A percentile compares a stretch with the other conserved stretches of the same genome.
These are phyloP conservation scores for Streptopelia turtur DNA, from an alignment of 2,797 vertebrate genomes.

Conservation along the genomic window DNA sequence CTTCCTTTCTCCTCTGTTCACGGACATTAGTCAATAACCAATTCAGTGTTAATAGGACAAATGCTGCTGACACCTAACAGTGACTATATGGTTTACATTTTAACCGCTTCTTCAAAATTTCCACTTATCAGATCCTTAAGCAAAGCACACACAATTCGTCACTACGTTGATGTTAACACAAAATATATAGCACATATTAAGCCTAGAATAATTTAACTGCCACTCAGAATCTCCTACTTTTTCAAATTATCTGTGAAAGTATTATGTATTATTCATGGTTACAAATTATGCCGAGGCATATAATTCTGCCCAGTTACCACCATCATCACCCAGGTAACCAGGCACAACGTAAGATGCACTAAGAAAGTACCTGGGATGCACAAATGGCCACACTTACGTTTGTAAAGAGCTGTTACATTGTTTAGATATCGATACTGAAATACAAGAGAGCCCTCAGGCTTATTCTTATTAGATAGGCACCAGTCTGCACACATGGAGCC, in stretches of 20 bases:
- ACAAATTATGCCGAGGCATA: slow-evolving; percentile 3
- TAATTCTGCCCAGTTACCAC: neutral
- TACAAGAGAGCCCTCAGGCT: neutral
- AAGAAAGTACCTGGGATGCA: neutral
- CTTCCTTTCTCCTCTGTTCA: neutral
- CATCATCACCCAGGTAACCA: neutral
- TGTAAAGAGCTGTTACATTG: neutral
- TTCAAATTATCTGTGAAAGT: neutral
- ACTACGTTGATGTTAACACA: neutral
- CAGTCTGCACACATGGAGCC: neutral
- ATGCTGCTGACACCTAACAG: neutral
- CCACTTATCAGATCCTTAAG: neutral
- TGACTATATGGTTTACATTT: neutral
- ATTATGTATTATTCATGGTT: neutral
- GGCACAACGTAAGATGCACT: neutral
- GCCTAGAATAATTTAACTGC: neutral
- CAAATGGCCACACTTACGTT: neutral
- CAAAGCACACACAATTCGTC: neutral
- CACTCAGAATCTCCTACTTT: neutral
- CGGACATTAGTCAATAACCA: neutral
- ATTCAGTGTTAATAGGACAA: neutral
- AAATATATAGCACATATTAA: neutral
- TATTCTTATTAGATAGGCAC: neutral
- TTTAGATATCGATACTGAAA: neutral
- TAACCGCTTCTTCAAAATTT: neutral